Base-by-base conservation (phyloP, 2,888 invertebrate genomes). In the Notodonta ziczac region DNA sequence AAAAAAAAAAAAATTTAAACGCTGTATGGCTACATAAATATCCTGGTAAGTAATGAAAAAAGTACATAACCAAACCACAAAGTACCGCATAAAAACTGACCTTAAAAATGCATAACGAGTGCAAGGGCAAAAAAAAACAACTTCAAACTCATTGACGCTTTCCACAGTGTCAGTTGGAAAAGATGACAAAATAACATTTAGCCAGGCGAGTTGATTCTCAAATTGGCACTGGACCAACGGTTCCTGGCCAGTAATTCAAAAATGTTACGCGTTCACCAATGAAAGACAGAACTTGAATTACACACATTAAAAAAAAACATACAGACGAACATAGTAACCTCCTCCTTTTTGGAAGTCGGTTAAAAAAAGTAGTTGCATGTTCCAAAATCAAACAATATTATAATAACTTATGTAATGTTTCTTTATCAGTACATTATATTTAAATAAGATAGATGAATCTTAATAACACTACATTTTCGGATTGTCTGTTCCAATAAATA, bases 161-260 rank as follows among this genome's bases (percentile, higher is more conserved):
- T 67, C 63, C 60, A 70, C 69, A 70, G n/a, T 62, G 70, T 69
- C 65, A 60, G 62, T 66, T 60, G 61, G 64, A 71, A 69, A 71
- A 71, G 65, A 69, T 60, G 60, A 57, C 52, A 59, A 69, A 57
- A 56, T 63, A 57, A 61, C 69, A 70, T 77, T 78, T 69, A 67
- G 70, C 68, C 65, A 68, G 61, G 61, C 58, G 65, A 76, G 70
- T 73, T 66, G 70, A 76, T 73, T 74, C 72, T 69, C 68, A 72
- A 73, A 67, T 85, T 88, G 87, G 86, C 83, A 63, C 65, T 68
- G 63, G 60, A 81, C 86, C 86, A 86, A 87, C 85, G 84, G 85
- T 80, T 85, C 70, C 84, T 81, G 78, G 81, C 76, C 76, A 76
- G 73, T 74, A 65, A 76, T 76, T 77, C 69, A 68, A 72, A 77